phyloP scores from a whole-genome alignment of 2,888 invertebrate genomes.

The Drosophila mimetica region DNA sequence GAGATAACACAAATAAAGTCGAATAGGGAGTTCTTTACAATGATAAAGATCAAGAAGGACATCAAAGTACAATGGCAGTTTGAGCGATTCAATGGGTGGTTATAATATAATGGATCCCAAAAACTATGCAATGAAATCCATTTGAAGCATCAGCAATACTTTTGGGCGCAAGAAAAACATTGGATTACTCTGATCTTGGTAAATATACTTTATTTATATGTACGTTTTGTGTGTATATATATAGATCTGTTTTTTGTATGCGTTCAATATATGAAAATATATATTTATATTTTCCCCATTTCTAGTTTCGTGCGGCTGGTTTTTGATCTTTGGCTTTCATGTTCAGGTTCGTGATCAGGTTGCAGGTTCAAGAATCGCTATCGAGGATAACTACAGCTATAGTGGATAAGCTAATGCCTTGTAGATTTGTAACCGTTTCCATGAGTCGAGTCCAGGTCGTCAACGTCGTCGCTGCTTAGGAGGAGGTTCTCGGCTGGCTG shows the following conservation, averaged over 20 bases:
- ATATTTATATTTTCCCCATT: conserved; percentile 33
- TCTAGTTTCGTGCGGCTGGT: conserved; percentile 17
- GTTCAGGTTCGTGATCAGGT: conserved; percentile 32
- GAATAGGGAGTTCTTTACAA: background rate
- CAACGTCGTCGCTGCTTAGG: conserved; percentile 32
- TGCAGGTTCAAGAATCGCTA: conserved; percentile 27
- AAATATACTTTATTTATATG: conserved; percentile 39
- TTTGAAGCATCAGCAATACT: background rate
- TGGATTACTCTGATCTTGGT: conserved; percentile 27
- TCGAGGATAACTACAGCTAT: conserved; percentile 11
- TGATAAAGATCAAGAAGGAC: conserved; percentile 3
- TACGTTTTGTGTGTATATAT: conserved; percentile 18
- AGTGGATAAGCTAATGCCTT: conserved; percentile 1
- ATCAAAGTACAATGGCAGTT: conserved; percentile 2
- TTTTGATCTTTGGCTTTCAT: conserved; percentile 13
- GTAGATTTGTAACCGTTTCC: conserved; percentile 13
- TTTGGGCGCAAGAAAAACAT: background rate
- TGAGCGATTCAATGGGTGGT: background rate
- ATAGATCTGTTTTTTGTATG: conserved; percentile 46
- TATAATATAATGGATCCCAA: background rate
- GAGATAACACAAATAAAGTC: conserved; percentile 8
- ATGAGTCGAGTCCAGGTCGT: conserved; percentile 30
- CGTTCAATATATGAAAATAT: conserved; percentile 47
- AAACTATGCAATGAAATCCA: background rate
- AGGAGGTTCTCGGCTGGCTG: conserved; percentile 80